These are phyloP conservation scores for Grantiella picta DNA, from an alignment of 2,113 vertebrate genomes.

Conservation along the genomic window DNA sequence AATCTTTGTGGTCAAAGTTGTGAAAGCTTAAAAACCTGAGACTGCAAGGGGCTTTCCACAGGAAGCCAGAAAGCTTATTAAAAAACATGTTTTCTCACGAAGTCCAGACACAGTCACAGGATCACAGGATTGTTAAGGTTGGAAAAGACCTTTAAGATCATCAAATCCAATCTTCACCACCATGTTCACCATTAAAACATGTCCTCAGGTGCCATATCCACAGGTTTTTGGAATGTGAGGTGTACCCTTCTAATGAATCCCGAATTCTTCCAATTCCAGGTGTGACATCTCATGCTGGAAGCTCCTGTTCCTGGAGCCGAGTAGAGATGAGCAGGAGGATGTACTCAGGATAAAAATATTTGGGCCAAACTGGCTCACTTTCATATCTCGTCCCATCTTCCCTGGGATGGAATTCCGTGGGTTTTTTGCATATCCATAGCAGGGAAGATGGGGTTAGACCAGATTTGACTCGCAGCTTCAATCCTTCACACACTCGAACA, in stretches of 20 bases:
- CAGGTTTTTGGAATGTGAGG: not conserved
- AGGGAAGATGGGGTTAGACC: not conserved
- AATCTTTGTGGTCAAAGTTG: not conserved
- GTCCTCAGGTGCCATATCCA: not conserved
- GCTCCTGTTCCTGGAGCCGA: not conserved
- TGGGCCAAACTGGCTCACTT: not conserved
- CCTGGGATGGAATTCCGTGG: not conserved
- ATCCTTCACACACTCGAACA: accelerated
- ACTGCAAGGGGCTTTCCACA: not conserved
- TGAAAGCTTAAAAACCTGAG: not conserved
- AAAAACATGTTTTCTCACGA: not conserved
- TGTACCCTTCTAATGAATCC: not conserved
- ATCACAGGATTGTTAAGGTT: not conserved
- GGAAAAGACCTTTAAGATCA: not conserved
- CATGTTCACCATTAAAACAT: not conserved
- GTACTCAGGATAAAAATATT: not conserved
- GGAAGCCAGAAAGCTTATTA: not conserved
- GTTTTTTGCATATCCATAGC: not conserved
- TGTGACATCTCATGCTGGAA: not conserved
- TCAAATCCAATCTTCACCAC: not conserved
- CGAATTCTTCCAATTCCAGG: not conserved
- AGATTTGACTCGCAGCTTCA: not conserved
- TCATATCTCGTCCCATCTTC: not conserved
- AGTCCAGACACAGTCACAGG: not conserved
- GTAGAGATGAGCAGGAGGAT: not conserved